Percentiles rank a stretch among this genome's conserved stretches.
Evolutionary conservation across 2,797 vertebrate species (phyloP).

Genomic region (Morelia viridis): DNA sequence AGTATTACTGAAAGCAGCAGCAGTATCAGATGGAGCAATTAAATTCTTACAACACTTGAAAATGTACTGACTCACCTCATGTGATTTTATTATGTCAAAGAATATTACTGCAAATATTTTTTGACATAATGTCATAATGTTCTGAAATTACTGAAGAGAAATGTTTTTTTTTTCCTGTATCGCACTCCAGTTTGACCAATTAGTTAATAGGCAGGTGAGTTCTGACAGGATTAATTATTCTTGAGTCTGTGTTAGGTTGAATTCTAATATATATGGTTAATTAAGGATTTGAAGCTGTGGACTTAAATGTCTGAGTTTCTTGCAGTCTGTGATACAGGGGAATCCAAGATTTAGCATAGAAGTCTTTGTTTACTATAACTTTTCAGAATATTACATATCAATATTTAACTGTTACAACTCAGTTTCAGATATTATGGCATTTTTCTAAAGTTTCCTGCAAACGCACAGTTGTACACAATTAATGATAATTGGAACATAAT

Average conservation of each 20-base stretch:
- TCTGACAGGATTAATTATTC: not conserved
- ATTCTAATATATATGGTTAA: not conserved
- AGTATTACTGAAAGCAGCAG: not conserved
- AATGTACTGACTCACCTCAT: slow-evolving; percentile 1
- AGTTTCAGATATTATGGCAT: not conserved
- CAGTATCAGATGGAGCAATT: not conserved
- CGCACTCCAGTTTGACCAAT: not conserved
- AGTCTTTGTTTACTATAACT: not conserved
- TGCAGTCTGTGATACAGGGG: not conserved
- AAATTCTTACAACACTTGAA: slow-evolving; percentile 2
- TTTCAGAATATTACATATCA: not conserved
- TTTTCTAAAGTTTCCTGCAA: not conserved
- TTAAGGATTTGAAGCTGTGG: not conserved
- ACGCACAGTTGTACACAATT: not conserved
- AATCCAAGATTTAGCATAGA: not conserved
- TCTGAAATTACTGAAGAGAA: not conserved
- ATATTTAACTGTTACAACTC: not conserved
- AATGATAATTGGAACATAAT: not conserved
- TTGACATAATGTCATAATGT: not conserved
- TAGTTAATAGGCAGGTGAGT: not conserved
- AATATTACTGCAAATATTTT: not conserved
- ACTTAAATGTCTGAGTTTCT: not conserved
- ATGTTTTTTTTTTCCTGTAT: not conserved
- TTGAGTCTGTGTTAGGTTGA: not conserved
- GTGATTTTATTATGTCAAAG: not conserved